A percentile compares a stretch with the other conserved stretches of the same genome.
Conservation (phyloP, 2,113 vertebrate species). For the Stomatorhinus ivindoensis region DNA sequence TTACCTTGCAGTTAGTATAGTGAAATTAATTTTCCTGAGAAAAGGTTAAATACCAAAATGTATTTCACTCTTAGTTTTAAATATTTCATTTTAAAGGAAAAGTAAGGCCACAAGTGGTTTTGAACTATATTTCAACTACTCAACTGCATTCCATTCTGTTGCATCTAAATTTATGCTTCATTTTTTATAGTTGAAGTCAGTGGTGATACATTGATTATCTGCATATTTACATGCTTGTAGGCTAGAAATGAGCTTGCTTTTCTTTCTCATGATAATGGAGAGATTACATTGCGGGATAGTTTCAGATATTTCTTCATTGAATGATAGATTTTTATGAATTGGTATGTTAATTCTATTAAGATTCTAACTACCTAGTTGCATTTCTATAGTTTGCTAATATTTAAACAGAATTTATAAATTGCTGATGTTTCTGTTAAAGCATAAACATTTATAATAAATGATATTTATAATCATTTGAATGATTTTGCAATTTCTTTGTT, state of each 20-base stretch:
- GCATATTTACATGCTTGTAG: not conserved
- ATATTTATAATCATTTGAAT: no score
- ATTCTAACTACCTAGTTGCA: not conserved
- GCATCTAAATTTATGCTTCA: not conserved
- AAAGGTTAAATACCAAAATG: not conserved
- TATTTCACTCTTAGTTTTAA: not conserved
- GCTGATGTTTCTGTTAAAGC: not conserved
- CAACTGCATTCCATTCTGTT: not conserved
- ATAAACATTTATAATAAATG: not conserved
- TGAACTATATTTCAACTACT: not conserved
- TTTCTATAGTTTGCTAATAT: not conserved
- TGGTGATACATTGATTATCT: not conserved
- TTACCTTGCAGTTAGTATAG: not conserved
- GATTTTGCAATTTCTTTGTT: not conserved
- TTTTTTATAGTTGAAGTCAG: not conserved
- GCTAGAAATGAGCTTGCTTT: not conserved
- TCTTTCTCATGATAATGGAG: not conserved
- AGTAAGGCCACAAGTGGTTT: not conserved
- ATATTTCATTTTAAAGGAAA: not conserved
- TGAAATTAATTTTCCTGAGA: not conserved
- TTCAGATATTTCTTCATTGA: not conserved
- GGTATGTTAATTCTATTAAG: not conserved
- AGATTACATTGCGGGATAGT: not conserved
- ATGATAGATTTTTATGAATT: not conserved
- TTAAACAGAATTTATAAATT: constrained; percentile 3